These are phyloP conservation scores for Anagrus nilaparvatae DNA, from an alignment of 1,140 invertebrate genomes.

Conservation along the genomic window DNA sequence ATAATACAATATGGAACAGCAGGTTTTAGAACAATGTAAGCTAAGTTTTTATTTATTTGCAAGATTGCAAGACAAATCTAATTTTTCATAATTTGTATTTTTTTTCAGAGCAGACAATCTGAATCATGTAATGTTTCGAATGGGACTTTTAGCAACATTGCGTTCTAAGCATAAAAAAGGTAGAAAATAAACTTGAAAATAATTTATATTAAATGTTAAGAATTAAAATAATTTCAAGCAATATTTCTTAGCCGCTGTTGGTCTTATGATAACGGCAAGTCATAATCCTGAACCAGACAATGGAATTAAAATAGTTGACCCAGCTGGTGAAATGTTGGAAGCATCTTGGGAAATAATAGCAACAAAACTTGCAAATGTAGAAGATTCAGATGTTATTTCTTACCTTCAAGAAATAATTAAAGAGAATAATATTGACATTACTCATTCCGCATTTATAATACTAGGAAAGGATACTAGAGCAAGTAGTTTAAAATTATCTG, in stretches of 20 bases:
- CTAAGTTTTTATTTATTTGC: constrained; percentile 5
- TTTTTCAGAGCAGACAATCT: constrained; percentile 65
- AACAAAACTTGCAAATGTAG: constrained; percentile 71
- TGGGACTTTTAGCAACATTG: constrained; percentile 85
- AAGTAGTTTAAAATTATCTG: constrained; percentile 57
- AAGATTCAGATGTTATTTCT: constrained; percentile 40
- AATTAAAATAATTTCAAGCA: constrained; percentile 10
- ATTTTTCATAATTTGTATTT: constrained; percentile 20
- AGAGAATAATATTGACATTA: constrained; percentile 57
- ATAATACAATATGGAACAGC: constrained; percentile 58
- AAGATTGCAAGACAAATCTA: constrained; percentile 8
- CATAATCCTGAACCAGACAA: constrained; percentile 96
- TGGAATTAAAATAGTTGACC: constrained; percentile 94
- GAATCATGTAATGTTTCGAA: constrained; percentile 82
- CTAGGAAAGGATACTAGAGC: constrained; percentile 50
- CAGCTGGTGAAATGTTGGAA: constrained; percentile 92
- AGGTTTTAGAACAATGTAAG: constrained; percentile 57
- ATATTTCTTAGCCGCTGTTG: constrained; percentile 52
- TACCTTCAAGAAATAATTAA: constrained; percentile 45
- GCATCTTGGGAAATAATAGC: constrained; percentile 82
- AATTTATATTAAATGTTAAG: constrained; percentile 9
- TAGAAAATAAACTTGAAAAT: constrained; percentile 28
- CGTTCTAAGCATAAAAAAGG: constrained; percentile 72
- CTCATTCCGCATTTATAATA: constrained; percentile 44
- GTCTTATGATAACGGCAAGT: constrained; percentile 98